Evolutionary conservation across 2,113 vertebrate genomes (phyloP).

Genomic region (Lagopus leucura): DNA sequence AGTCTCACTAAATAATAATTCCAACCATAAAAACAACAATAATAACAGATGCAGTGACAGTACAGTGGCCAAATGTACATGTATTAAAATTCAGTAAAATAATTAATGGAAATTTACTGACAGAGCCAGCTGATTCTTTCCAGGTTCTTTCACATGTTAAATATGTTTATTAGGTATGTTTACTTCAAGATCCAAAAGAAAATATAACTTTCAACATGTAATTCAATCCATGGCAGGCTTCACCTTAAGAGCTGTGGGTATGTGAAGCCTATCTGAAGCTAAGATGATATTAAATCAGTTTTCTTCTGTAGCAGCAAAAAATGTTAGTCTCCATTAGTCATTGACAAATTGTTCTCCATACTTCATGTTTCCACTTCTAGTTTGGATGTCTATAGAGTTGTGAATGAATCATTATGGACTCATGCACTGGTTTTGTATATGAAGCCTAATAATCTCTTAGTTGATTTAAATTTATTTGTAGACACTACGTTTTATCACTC

Average conservation of each 20-base stretch:
- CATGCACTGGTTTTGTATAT: neutral
- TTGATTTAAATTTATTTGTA: neutral
- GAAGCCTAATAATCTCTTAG: neutral
- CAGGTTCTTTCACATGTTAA: neutral
- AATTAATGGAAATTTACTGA: neutral
- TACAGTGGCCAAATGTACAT: neutral
- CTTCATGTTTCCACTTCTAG: neutral
- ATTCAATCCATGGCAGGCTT: neutral
- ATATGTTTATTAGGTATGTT: neutral
- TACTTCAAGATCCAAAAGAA: neutral
- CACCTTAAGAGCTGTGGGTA: neutral
- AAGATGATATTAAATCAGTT: neutral
- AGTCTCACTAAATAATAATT: neutral
- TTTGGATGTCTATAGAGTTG: neutral
- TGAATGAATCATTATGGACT: neutral
- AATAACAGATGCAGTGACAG: no score
- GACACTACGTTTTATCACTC: neutral
- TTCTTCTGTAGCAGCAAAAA: conserved; percentile 12
- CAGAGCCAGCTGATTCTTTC: neutral
- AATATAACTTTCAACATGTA: neutral
- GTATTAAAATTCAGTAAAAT: neutral
- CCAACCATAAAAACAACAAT: neutral
- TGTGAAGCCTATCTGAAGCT: neutral
- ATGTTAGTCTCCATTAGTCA: neutral
- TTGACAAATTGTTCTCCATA: neutral